Conservation (phyloP, 2,888 invertebrate species). For the Melinaea marsaeus region DNA sequence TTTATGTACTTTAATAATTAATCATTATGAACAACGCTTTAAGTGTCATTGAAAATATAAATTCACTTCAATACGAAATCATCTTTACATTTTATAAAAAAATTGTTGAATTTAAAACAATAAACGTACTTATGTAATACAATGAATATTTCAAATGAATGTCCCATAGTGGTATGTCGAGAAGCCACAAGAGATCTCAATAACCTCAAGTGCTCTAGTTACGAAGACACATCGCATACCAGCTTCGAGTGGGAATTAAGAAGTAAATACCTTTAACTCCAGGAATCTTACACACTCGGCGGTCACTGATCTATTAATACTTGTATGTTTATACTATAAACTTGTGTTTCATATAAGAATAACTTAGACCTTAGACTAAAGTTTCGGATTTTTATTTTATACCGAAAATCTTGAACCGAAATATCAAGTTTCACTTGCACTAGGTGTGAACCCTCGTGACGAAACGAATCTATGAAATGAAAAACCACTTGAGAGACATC, state of each 20-base stretch:
- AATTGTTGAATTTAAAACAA: not conserved
- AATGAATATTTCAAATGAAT: constrained; percentile 5
- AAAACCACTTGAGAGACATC: constrained; percentile 24
- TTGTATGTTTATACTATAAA: not conserved
- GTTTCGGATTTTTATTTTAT: no score
- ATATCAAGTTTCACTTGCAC: not conserved
- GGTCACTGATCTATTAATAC: not conserved
- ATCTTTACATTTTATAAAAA: no score
- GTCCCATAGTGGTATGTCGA: constrained; percentile 17
- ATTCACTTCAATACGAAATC: no score
- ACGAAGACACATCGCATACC: constrained; percentile 19
- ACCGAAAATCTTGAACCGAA: not conserved
- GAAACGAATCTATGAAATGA: constrained; percentile 22
- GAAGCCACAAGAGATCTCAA: constrained; percentile 35
- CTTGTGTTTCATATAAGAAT: no score
- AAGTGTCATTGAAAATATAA: no score
- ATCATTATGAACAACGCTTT: no score
- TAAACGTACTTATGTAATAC: not conserved
- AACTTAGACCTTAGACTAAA: no score
- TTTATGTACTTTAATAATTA: no score
- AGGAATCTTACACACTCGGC: constrained; percentile 2
- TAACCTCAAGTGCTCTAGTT: constrained; percentile 30
- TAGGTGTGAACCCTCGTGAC: not conserved
- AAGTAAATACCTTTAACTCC: constrained; percentile 12
- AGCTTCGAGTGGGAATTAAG: constrained; percentile 14